Conservation (phyloP, 2,888 invertebrate species). For the Eupithecia inturbata region DNA sequence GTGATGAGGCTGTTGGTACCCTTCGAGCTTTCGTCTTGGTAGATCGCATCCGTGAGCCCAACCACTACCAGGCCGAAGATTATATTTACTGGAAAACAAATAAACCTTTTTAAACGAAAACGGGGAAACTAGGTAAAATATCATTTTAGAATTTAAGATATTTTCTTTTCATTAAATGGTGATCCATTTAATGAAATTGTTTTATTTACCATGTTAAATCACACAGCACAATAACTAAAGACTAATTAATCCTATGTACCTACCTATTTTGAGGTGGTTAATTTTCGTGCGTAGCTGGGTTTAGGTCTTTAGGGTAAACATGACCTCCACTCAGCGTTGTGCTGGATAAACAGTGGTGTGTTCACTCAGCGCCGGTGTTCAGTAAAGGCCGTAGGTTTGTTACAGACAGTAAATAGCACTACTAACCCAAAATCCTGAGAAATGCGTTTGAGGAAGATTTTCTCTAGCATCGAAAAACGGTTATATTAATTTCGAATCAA, state of each 20-base stretch:
- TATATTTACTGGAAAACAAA: constrained; percentile 77
- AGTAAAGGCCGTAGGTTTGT: background rate
- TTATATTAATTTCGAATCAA: background rate
- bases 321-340: background rate
- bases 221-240: background rate
- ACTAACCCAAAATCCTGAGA: background rate
- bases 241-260: background rate
- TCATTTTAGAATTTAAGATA: background rate
- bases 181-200: background rate
- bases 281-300: background rate
- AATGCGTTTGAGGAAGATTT: background rate
- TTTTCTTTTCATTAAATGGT: background rate
- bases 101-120: background rate
- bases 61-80: constrained; percentile 89
- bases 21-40: constrained; percentile 72
- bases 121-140: background rate
- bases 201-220: background rate
- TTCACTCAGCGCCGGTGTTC: background rate
- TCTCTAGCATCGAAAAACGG: background rate
- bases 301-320: background rate
- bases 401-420: background rate
- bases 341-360: background rate
- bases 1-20: constrained; percentile 90
- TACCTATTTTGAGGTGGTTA: background rate
- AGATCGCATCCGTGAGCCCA: constrained; percentile 88